phyloP scores from a whole-genome alignment of 2,797 vertebrate species.

The Centroberyx gerrardi region DNA sequence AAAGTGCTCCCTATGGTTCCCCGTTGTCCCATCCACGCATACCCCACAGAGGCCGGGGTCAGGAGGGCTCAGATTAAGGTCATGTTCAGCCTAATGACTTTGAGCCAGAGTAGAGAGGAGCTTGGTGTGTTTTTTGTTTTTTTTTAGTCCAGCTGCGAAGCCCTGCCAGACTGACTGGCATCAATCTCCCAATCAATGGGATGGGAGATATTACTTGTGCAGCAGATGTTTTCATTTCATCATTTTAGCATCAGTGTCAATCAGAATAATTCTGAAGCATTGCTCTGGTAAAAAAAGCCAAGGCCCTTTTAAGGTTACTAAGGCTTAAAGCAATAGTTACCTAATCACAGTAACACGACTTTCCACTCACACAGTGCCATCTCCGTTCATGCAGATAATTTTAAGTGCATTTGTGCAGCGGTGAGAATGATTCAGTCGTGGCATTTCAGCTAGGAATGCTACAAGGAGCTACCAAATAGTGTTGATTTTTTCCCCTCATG shows the following conservation, averaged over 20 bases:
- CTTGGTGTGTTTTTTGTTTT: background rate
- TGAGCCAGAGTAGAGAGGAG: slow-evolving; percentile 17
- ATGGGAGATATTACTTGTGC: slow-evolving; percentile 9
- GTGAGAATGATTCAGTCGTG: slow-evolving; percentile 60
- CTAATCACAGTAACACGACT: slow-evolving; percentile 65
- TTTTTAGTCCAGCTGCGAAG: slow-evolving; percentile 8
- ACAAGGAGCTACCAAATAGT: slow-evolving; percentile 9
- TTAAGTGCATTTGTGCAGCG: slow-evolving; percentile 63
- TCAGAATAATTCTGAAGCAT: slow-evolving; percentile 14
- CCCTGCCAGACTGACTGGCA: background rate
- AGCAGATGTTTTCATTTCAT: slow-evolving; percentile 23
- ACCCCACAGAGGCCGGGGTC: background rate
- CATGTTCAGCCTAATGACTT: slow-evolving; percentile 43
- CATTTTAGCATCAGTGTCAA: background rate
- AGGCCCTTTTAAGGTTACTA: background rate
- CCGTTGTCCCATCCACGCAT: background rate
- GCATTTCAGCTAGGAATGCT: slow-evolving; percentile 50
- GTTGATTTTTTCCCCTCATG: background rate
- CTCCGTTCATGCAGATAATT: slow-evolving; percentile 50
- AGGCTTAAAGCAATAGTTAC: slow-evolving; percentile 46
- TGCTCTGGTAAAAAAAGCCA: background rate
- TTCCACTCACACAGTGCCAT: slow-evolving; percentile 56
- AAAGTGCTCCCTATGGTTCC: slow-evolving; percentile 11
- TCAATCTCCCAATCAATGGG: background rate
- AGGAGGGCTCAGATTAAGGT: slow-evolving; percentile 48